Conservation (phyloP, 1,140 invertebrate species). For the Drosophila kepulauana region DNA sequence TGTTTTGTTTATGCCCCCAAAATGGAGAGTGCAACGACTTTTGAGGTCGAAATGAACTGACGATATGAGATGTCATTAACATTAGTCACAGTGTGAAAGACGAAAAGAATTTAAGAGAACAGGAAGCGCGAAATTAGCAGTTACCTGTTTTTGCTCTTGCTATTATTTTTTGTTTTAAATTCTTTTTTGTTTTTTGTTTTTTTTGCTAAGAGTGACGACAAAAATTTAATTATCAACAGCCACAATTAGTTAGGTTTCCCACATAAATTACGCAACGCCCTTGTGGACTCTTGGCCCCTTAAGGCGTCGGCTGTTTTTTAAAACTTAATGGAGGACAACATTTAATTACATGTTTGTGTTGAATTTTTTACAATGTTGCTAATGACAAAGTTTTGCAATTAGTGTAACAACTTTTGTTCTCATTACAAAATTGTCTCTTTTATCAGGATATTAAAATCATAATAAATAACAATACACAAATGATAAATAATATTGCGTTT, state of each 20-base stretch:
- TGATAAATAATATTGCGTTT: background rate
- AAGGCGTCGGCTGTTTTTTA: background rate
- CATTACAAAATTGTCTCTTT: background rate
- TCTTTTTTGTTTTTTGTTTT: background rate
- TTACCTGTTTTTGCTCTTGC: conserved; percentile 20
- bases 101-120: conserved; percentile 31
- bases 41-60: conserved; percentile 8
- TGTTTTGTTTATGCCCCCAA: background rate
- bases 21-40: conserved; percentile 63
- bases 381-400: background rate
- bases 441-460: background rate
- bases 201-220: conserved; percentile 28
- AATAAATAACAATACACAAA: background rate
- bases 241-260: conserved; percentile 37
- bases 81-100: conserved; percentile 52
- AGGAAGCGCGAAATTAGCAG: conserved; percentile 44
- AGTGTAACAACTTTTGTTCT: background rate
- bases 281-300: conserved; percentile 8
- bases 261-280: conserved; percentile 41
- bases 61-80: conserved; percentile 34
- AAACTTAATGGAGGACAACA: conserved; percentile 13
- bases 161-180: conserved; percentile 18
- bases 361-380: background rate
- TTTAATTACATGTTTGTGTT: conserved; percentile 15
- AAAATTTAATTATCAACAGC: conserved; percentile 47